Percentiles rank a stretch among this genome's conserved stretches.
Evolutionary conservation across 2,888 invertebrate species (phyloP).

Genomic region (Amphipyra berbera): DNA sequence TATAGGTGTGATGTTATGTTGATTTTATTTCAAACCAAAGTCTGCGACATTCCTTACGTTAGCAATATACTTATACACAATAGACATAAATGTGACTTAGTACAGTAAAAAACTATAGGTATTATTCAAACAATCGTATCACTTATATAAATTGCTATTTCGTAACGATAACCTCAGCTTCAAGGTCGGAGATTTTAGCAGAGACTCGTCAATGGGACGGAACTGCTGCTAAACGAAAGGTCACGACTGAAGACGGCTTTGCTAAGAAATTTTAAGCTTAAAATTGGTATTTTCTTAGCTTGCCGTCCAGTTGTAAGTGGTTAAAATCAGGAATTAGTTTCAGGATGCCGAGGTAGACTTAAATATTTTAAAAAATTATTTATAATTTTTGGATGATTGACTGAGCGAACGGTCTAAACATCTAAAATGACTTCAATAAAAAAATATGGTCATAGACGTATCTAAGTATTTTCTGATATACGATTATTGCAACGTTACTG

Average conservation of each 20-base stretch:
- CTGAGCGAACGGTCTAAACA: too few relatives aligned
- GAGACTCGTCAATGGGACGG: slow-evolving; percentile 70
- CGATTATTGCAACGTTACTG: too few relatives aligned
- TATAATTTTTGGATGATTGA: too few relatives aligned
- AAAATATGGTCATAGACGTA: too few relatives aligned
- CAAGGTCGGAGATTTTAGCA: slow-evolving; percentile 82
- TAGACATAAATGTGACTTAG: not conserved
- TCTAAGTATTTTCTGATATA: too few relatives aligned
- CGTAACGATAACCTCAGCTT: slow-evolving; percentile 57
- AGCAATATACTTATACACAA: too few relatives aligned
- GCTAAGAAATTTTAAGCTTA: not conserved
- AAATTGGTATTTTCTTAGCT: not conserved
- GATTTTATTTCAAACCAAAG: not conserved
- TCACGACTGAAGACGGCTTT: slow-evolving; percentile 67
- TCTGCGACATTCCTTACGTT: too few relatives aligned
- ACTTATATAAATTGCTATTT: slow-evolving; percentile 54
- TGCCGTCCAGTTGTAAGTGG: not conserved
- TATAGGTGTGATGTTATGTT: too few relatives aligned
- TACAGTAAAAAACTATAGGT: not conserved
- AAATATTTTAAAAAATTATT: too few relatives aligned
- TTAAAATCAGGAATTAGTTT: not conserved
- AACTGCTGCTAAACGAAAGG: slow-evolving; percentile 70
- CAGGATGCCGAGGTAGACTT: too few relatives aligned
- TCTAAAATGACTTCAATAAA: too few relatives aligned
- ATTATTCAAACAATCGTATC: slow-evolving; percentile 41